Percentiles rank a stretch among this genome's conserved stretches.
Conservation (phyloP, 2,113 vertebrate species). For the Climacteris rufus region DNA sequence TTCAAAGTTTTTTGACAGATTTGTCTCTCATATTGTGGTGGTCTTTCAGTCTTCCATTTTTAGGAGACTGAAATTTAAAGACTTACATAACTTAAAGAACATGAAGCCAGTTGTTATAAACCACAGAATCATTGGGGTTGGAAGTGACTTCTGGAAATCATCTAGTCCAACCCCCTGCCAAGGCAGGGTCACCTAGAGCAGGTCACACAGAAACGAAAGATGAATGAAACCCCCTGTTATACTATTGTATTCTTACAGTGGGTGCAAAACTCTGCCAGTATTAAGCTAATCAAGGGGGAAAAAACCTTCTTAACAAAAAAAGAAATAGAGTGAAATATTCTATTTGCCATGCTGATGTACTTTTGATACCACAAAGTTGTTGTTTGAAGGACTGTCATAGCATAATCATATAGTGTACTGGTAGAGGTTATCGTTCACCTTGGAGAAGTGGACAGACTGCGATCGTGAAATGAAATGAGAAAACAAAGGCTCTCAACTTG, state of each 20-base stretch:
- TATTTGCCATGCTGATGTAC: not conserved
- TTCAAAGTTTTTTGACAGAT: not conserved
- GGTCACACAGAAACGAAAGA: not conserved
- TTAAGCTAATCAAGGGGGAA: not conserved
- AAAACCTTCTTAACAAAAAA: not conserved
- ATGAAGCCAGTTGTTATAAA: not conserved
- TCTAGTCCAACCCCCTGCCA: not conserved
- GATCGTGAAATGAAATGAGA: not conserved
- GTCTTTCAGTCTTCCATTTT: not conserved
- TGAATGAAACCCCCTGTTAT: not conserved
- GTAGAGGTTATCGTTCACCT: not conserved
- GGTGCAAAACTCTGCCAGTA: not conserved
- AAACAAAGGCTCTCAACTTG: not conserved
- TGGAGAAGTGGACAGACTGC: not conserved
- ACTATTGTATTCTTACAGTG: not conserved
- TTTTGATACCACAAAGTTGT: not conserved
- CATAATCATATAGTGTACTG: not conserved
- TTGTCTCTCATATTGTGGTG: not conserved
- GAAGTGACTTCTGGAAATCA: not conserved
- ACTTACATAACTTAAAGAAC: not conserved
- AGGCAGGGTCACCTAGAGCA: not conserved
- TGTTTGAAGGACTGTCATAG: rapidly evolving
- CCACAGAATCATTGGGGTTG: not conserved
- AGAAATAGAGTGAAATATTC: not conserved
- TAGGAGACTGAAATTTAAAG: not conserved